Percentiles rank a stretch among this genome's conserved stretches.
phyloP scores from a whole-genome alignment of 2,113 vertebrate genomes.

The Oreotragus oreotragus region DNA sequence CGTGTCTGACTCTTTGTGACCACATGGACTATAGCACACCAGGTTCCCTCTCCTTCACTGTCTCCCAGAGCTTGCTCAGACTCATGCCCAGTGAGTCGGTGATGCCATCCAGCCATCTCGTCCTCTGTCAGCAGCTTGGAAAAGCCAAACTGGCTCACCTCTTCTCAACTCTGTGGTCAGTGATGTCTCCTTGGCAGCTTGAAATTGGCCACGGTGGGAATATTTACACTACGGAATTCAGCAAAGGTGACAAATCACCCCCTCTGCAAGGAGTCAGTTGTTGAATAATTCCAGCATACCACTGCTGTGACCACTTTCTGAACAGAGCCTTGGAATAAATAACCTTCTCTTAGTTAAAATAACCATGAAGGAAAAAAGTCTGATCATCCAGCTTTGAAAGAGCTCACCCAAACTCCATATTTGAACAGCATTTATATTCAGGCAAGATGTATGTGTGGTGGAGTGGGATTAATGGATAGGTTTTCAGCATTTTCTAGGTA shows the following conservation, averaged over 20 bases:
- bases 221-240: not conserved
- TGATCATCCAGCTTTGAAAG: not conserved
- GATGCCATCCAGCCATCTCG: not conserved
- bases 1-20: not conserved
- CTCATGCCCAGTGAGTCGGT: not conserved
- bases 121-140: not conserved
- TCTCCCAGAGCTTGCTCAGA: not conserved
- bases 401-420: not conserved
- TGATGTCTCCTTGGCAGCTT: not conserved
- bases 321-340: not conserved
- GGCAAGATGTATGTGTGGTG: not conserved
- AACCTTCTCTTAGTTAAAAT: not conserved
- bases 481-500: not conserved
- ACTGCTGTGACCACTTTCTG: not conserved
- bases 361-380: not conserved
- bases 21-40: not conserved
- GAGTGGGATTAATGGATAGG: accelerated
- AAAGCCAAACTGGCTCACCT: not conserved
- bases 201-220: not conserved
- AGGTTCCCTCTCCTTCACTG: not conserved
- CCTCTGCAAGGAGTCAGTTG: not conserved
- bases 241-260: not conserved
- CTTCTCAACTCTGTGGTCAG: not conserved
- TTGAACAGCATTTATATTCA: not conserved
- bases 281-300: not conserved